Evolutionary conservation across 2,113 vertebrate genomes (phyloP).

Genomic region (Osmerus eperlanus): DNA sequence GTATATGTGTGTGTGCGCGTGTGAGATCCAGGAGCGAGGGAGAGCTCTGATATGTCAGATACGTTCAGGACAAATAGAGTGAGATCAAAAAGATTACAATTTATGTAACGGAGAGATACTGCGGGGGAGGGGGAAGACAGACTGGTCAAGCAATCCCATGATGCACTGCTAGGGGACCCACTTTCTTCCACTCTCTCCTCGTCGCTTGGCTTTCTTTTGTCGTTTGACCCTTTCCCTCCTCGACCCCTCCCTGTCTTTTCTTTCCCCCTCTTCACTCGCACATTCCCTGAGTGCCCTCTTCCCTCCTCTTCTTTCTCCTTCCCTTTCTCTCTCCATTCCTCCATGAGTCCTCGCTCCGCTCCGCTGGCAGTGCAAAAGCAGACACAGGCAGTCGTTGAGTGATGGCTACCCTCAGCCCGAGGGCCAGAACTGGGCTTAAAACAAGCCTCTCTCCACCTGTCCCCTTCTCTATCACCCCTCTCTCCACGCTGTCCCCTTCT

Average conservation of each 20-base stretch:
- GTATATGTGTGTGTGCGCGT: constrained; percentile 4
- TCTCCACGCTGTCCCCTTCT: not conserved
- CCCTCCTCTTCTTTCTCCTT: constrained; percentile 2
- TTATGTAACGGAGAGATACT: constrained; percentile 30
- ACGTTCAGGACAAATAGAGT: constrained; percentile 23
- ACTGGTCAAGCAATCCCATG: not conserved
- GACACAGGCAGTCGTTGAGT: constrained; percentile 48
- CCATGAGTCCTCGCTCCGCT: constrained; percentile 17
- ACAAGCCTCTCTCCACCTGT: not conserved
- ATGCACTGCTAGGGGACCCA: not conserved
- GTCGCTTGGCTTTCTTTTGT: too few species aligned
- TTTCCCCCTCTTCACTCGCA: not conserved
- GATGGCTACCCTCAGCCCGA: constrained; percentile 52
- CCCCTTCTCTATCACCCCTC: not conserved
- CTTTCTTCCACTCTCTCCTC: not conserved
- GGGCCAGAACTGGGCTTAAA: constrained; percentile 16
- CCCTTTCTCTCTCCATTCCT: not conserved
- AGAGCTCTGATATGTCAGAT: not conserved
- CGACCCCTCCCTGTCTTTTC: not conserved
- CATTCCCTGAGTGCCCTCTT: constrained; percentile 1
- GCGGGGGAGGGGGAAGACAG: constrained; percentile 5
- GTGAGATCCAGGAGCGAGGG: not conserved
- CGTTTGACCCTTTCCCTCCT: not conserved
- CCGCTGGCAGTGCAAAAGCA: constrained; percentile 34
- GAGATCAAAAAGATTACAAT: constrained; percentile 36